Percentiles rank a stretch among this genome's conserved stretches.
These are phyloP conservation scores for Parasteatoda tepidariorum DNA, from an alignment of 1,140 invertebrate species.

Conservation along the genomic window DNA sequence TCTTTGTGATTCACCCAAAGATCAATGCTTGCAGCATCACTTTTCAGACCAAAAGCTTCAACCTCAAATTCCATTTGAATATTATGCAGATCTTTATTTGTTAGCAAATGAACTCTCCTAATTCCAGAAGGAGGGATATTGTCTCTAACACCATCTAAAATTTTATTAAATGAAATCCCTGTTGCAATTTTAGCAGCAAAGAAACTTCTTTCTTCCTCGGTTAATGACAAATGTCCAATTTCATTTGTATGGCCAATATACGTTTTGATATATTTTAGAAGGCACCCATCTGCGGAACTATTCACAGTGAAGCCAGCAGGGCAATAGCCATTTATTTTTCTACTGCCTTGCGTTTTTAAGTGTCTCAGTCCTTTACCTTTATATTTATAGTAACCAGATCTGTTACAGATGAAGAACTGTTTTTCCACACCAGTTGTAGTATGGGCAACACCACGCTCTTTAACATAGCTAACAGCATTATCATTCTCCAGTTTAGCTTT, in stretches of 20 bases:
- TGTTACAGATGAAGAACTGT: neutral
- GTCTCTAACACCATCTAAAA: neutral
- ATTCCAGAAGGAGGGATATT: neutral
- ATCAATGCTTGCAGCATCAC: neutral
- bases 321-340: neutral
- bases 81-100: slow-evolving; percentile 1
- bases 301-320: neutral
- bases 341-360: neutral
- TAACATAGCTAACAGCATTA: neutral
- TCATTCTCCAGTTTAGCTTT: neutral
- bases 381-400: neutral
- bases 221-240: neutral
- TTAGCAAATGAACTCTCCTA: neutral
- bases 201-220: neutral
- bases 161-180: neutral
- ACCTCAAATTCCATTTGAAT: neutral
- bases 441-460: neutral
- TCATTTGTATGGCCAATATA: too few species aligned
- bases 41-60: neutral
- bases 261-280: too few species aligned
- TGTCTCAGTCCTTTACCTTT: neutral
- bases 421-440: neutral
- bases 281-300: neutral
- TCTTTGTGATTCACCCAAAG: neutral
- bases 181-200: neutral